These are phyloP conservation scores for Rhodeus uyekii DNA, from an alignment of 2,797 vertebrate genomes.

Conservation along the genomic window DNA sequence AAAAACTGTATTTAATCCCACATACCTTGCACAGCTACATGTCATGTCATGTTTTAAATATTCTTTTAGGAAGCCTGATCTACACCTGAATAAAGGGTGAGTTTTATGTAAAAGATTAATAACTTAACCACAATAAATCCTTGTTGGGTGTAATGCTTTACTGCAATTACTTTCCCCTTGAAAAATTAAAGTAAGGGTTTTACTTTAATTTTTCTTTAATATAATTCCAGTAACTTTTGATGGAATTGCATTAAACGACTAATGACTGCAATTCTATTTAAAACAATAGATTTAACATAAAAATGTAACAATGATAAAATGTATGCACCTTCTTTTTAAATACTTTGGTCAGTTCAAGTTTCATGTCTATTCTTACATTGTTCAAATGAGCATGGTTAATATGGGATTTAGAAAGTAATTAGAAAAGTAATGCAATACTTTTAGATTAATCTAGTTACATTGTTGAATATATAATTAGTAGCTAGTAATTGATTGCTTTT, in stretches of 20 bases:
- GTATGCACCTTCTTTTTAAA: background rate
- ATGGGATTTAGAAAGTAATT: background rate
- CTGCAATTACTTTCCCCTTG: background rate
- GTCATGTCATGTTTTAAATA: constrained; percentile 14
- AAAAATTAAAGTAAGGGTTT: background rate
- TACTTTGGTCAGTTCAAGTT: background rate
- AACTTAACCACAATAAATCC: background rate
- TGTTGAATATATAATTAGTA: background rate
- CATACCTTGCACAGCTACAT: constrained; percentile 12
- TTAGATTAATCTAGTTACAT: too few relatives aligned
- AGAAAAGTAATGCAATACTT: too few relatives aligned
- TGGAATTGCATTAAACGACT: background rate
- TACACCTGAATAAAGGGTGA: background rate
- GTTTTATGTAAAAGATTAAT: background rate
- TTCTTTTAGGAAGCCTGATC: background rate
- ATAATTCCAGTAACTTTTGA: background rate
- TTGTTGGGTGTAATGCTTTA: background rate
- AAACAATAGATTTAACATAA: background rate
- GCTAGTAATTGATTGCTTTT: background rate
- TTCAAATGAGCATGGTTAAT: background rate
- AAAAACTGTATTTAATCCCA: constrained; percentile 14
- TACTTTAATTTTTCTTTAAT: background rate
- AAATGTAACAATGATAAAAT: background rate
- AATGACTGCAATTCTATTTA: background rate
- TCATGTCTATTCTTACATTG: background rate